Evolutionary conservation across 1,140 invertebrate genomes (phyloP).

Genomic region (Lepidurus couesii): DNA sequence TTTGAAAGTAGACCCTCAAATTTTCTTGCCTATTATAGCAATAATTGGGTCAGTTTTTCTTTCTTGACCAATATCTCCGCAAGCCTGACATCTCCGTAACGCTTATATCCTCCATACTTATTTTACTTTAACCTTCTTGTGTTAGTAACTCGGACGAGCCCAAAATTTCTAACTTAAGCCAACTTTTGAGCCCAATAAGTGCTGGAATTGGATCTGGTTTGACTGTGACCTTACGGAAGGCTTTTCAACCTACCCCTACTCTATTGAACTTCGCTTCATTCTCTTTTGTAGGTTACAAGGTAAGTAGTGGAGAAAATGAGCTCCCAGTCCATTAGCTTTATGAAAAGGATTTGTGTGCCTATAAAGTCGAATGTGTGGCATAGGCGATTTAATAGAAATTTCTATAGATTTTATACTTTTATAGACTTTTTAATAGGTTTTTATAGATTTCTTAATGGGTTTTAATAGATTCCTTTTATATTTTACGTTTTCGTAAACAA

Average conservation of each 20-base stretch:
- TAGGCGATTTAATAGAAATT: too few species aligned
- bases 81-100: not conserved
- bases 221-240: not conserved
- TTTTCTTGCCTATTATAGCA: not conserved
- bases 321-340: too few species aligned
- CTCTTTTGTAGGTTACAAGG: not conserved
- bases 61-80: not conserved
- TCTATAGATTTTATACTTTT: too few species aligned
- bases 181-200: not conserved
- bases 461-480: too few species aligned
- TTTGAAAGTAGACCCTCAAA: not conserved
- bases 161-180: not conserved
- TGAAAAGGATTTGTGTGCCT: too few species aligned
- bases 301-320: not conserved
- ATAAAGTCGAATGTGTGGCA: too few species aligned
- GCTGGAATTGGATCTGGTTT: conserved; percentile 5
- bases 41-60: not conserved
- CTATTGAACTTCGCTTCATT: not conserved
- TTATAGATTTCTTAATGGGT: too few species aligned
- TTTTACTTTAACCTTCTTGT: not conserved
- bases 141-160: not conserved
- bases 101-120: not conserved
- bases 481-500: not conserved
- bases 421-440: too few species aligned
- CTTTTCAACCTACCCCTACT: not conserved